Conservation (phyloP, 2,113 vertebrate species). For the Agapornis roseicollis region DNA sequence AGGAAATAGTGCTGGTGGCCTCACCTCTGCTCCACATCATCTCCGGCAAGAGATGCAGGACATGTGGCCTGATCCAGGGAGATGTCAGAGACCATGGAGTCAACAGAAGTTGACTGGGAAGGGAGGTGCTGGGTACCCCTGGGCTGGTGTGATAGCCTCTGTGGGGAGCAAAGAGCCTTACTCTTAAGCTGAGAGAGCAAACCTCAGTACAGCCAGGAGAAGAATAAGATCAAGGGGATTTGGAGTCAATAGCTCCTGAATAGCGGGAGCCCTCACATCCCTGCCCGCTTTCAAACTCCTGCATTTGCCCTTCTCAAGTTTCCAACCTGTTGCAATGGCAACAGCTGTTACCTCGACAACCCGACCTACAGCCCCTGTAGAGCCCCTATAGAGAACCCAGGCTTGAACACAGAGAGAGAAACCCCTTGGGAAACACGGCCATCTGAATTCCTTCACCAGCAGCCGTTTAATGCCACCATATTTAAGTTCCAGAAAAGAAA, state of each 20-base stretch:
- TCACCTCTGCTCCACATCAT: neutral
- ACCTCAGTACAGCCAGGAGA: neutral
- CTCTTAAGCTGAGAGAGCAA: neutral
- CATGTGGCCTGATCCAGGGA: neutral
- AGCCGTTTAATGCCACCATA: neutral
- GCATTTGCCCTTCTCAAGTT: conserved; percentile 34
- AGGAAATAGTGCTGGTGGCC: neutral
- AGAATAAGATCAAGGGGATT: conserved; percentile 53
- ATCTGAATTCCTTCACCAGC: conserved; percentile 7
- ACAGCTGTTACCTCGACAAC: conserved; percentile 47
- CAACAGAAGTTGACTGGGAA: neutral
- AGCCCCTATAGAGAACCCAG: neutral
- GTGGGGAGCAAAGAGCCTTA: fast-evolving
- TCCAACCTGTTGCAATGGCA: conserved; percentile 53
- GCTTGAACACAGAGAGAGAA: neutral
- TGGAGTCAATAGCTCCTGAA: conserved; percentile 37
- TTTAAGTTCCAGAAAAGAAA: conserved; percentile 22
- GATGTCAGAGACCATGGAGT: neutral
- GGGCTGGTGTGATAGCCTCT: neutral
- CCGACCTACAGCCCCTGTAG: neutral
- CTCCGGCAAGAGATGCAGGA: neutral
- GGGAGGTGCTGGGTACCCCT: neutral
- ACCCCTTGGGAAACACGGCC: neutral
- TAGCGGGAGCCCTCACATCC: neutral
- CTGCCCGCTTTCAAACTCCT: neutral